Percentiles rank a stretch among this genome's conserved stretches.
These are phyloP conservation scores for Anthopleura xanthogrammica DNA, from an alignment of 92 coral and sea anemone species.

Conservation along the genomic window DNA sequence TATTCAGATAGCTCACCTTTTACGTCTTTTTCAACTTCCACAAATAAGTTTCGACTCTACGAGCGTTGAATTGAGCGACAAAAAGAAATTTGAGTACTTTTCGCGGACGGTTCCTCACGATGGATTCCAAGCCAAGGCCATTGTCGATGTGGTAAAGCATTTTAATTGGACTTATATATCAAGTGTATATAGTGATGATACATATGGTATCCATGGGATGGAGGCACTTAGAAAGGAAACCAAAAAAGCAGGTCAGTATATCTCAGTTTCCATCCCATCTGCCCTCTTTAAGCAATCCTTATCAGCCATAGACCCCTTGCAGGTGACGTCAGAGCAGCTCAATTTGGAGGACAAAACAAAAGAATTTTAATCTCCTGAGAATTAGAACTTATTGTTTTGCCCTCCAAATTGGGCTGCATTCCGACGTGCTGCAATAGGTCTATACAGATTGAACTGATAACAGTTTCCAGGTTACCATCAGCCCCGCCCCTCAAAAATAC, in stretches of 20 bases:
- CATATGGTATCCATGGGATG: slow-evolving; percentile 73
- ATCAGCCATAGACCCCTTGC: too few relatives aligned
- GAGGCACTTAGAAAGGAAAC: slow-evolving; percentile 65
- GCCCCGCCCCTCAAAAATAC: too few relatives aligned
- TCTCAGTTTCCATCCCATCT: too few relatives aligned
- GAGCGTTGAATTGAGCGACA: slow-evolving; percentile 84
- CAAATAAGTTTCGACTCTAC: slow-evolving; percentile 90
- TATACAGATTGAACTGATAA: too few relatives aligned
- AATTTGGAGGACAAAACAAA: too few relatives aligned
- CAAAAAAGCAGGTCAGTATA: slow-evolving; percentile 60
- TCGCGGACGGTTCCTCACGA: slow-evolving; percentile 92
- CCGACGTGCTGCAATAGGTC: too few relatives aligned
- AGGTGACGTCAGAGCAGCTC: too few relatives aligned
- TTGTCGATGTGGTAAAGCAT: slow-evolving; percentile 63
- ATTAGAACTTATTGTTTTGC: too few relatives aligned
- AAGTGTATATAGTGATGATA: slow-evolving; percentile 76
- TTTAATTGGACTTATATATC: slow-evolving; percentile 91
- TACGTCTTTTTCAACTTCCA: slow-evolving; percentile 78
- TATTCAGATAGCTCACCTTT: slow-evolving; percentile 76
- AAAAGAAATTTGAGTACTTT: slow-evolving; percentile 75
- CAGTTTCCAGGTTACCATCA: too few relatives aligned
- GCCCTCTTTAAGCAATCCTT: too few relatives aligned
- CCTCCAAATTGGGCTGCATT: too few relatives aligned
- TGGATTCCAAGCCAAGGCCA: slow-evolving; percentile 79
- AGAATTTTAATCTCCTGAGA: too few relatives aligned